phyloP scores from a whole-genome alignment of 2,888 invertebrate species.

The Ptilodon capucinus region DNA sequence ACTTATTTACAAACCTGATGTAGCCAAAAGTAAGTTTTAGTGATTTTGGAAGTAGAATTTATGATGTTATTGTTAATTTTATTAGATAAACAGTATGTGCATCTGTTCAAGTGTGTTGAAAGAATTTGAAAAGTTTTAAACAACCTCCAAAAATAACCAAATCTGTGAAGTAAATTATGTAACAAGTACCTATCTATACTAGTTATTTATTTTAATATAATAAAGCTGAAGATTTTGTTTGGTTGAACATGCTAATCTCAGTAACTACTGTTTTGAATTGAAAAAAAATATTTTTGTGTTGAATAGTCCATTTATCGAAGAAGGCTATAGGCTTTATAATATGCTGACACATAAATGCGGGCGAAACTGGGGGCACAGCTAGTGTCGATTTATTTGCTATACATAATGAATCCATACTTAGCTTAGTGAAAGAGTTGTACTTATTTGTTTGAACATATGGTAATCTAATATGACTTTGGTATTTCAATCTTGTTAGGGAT shows the following conservation, averaged over 20 bases:
- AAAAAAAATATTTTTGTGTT: no score
- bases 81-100: not conserved
- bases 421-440: conserved; percentile 55
- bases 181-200: no score
- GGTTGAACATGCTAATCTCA: no score
- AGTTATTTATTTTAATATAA: no score
- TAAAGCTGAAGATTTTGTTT: no score
- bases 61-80: not conserved
- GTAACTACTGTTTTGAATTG: no score
- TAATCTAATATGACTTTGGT: conserved; percentile 76
- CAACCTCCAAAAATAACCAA: not conserved
- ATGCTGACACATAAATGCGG: no score
- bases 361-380: no score
- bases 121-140: not conserved
- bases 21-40: not conserved
- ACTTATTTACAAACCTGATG: not conserved
- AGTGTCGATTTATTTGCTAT: conserved; percentile 3
- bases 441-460: conserved; percentile 52
- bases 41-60: conserved; percentile 1
- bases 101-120: not conserved
- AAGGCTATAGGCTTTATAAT: no score
- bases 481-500: conserved; percentile 76
- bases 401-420: no score
- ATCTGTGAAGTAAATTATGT: no score
- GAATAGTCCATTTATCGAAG: no score